Base-by-base conservation (phyloP, 2,113 vertebrate genomes). In the Sebastes schlegelii region DNA sequence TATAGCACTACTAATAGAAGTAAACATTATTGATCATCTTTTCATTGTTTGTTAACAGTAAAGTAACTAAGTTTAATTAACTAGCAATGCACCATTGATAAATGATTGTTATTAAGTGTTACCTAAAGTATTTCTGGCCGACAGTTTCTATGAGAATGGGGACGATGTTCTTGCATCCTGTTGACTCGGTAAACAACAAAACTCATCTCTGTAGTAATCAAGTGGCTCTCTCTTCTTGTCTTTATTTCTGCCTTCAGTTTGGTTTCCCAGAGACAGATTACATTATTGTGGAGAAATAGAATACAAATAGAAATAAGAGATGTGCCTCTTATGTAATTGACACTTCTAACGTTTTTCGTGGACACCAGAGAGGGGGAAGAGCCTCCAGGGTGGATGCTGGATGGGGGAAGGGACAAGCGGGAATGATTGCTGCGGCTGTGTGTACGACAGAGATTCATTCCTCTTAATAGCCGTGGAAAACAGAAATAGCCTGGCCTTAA, bases 301-400 rank as follows among this genome's bases (percentile, higher is more conserved):
- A 49, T 12, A 74, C 12, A 34, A 42, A 72, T 12, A 54, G 34
- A 55, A 42, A 43, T 13, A 40, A 74, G 49, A 73, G 40, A 81
- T 61, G 34, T 54, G 58, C 16, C 45, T 72, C 64, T 92, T 80
- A 85, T 74, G 54, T 79, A 85, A 87, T 57, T 83, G n/a, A 80
- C 62, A 70, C 49, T 52, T 79, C 73, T 86, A 49, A 71, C 4
- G 8, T 80, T 79, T 85, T 71, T 77, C 8, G 0, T 55, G 52
- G 26, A 89, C 26, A 77, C 48, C 60, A 77, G 48, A 21, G 58
- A 68, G 51, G 60, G 23, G 69, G 40, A 16, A 67, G 61, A 84
- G 69, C 78, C 62, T 51, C 8, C 2, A 51, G 68, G 64, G 26
- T 26, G 40, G n/a, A 73, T 55, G 17, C 49, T 72, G 8, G 45